Evolutionary conservation across 1,140 invertebrate genomes (phyloP), one percentile per base, ranked within the genome.

Genomic region (Drosophila mayri): DNA sequence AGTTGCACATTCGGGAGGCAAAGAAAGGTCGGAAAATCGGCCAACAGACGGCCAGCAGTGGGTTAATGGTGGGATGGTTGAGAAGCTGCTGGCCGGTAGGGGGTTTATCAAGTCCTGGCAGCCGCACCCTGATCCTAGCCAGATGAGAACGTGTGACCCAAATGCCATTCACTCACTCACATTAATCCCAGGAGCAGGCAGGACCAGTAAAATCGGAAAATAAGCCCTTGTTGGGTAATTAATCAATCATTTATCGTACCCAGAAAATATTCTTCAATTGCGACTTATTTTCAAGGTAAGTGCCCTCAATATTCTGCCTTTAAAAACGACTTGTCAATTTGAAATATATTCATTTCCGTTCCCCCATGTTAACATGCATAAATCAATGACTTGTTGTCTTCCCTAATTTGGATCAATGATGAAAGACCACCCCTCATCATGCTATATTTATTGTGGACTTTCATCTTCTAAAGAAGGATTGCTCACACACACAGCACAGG

Each of bases 1-100:
- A 72, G 62, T 72, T 85, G 81, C 81, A 50, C 47, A 76, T 38
- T 41, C 20, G 32, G 71, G 47, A 41, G 71, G 47, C 71, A 57
- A 22, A 16, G 35, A 32, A 41, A 58, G 41, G 40, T 43, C 14
- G 30, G 18, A 38, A 54, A 54, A 64, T 32, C n/a, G 30, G 54
- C 50, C 30, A 63, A 68, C 59, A 44, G 61, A 47, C 49, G 28
- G 25, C 22, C 22, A 16, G 20, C 22, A 30, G 38, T 35, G 38
- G 57, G 62, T 65, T 35, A 71, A 25, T 22, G 41, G 44, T 20
- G 47, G 47, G 12, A 47, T 20, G 47, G 37, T n/a, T 40, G 35
- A 40, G 10, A 18, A 41, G 32, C 25, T n/a, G 38, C 49, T 35
- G 28, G 40, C 12, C 37, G 47, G 54, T 4, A 37, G 16, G 37